phyloP scores from a whole-genome alignment of 2,888 invertebrate species.

The Augochlorella aurata region DNA sequence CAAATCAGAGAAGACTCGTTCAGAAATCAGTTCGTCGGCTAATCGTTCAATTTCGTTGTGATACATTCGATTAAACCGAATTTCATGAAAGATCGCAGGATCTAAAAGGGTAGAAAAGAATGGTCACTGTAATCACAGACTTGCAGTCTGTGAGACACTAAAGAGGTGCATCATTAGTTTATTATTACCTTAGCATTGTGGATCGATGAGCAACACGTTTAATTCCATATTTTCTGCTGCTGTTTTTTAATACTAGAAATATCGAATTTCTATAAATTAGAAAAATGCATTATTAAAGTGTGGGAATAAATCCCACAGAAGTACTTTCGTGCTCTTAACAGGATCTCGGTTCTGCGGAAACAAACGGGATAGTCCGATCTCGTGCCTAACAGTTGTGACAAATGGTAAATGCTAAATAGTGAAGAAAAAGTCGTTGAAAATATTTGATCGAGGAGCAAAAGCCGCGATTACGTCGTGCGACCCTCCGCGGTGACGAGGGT shows the following conservation, averaged over 20 bases:
- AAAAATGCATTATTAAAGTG: background rate
- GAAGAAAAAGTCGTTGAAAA: background rate
- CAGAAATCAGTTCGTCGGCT: background rate
- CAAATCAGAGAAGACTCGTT: background rate
- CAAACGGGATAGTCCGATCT: background rate
- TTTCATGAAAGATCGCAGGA: too few species aligned
- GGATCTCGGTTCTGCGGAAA: background rate
- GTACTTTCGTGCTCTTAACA: too few species aligned
- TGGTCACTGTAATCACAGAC: too few species aligned
- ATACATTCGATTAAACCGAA: too few species aligned
- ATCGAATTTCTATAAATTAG: background rate
- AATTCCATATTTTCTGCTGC: background rate
- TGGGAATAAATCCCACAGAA: too few species aligned
- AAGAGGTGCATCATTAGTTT: too few species aligned
- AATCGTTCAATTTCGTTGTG: too few species aligned
- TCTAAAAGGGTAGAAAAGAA: too few species aligned
- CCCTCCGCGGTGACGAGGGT: constrained; percentile 37
- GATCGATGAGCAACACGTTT: background rate
- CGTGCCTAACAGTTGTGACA: background rate
- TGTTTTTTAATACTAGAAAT: background rate
- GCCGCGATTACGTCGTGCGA: constrained; percentile 18
- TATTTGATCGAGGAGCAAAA: background rate
- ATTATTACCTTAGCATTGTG: background rate
- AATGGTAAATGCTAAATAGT: background rate
- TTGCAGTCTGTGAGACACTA: too few species aligned